Evolutionary conservation across 2,113 vertebrate genomes (phyloP).

Genomic region (Phodopus roborovskii): DNA sequence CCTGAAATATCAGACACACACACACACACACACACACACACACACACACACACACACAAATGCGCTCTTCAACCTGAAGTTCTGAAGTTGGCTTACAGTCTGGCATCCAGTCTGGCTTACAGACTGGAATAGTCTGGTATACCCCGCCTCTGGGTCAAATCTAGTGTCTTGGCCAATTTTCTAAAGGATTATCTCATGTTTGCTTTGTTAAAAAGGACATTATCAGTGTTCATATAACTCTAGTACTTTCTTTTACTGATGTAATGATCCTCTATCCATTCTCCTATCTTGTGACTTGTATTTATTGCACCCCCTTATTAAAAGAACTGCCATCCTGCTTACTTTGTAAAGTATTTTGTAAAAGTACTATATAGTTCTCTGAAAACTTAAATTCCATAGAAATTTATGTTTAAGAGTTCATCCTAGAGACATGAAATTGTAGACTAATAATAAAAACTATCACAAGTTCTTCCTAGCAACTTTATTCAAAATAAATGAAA

Average conservation of each 20-base stretch:
- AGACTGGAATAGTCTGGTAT: too few species aligned
- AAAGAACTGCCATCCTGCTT: not conserved
- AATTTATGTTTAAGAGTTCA: not conserved
- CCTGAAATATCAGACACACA: not conserved
- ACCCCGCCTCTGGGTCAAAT: not conserved
- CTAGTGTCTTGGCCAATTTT: not conserved
- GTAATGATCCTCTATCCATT: not conserved
- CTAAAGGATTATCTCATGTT: not conserved
- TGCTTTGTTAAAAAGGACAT: not conserved
- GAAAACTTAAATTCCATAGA: not conserved
- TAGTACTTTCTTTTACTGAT: not conserved
- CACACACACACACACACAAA: not conserved
- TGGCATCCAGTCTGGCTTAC: too few species aligned
- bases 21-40: not conserved
- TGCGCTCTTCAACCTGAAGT: not conserved
- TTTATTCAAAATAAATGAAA: constrained; percentile 10
- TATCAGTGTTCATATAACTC: not conserved
- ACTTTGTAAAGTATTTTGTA: not conserved
- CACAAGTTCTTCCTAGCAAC: not conserved
- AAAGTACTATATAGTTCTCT: not conserved
- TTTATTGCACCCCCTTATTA: not conserved
- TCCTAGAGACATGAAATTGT: not conserved
- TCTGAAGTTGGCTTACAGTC: not conserved
- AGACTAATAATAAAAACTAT: not conserved
- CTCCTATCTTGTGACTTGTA: not conserved